Evolutionary conservation across 2,797 vertebrate species (phyloP).

Genomic region (Triplophysa yarkandensis): DNA sequence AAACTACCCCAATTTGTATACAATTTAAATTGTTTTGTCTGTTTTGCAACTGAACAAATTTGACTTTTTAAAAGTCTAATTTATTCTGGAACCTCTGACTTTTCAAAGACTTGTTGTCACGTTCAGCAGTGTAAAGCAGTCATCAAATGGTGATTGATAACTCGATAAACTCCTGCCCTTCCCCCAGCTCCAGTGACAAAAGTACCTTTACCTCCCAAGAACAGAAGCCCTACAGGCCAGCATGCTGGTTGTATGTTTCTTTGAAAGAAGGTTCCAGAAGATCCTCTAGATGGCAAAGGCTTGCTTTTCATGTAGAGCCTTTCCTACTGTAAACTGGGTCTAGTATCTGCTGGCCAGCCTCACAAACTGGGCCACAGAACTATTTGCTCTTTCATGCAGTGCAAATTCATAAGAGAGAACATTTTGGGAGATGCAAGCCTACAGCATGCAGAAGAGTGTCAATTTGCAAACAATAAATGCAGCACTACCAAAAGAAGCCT

Average conservation of each 20-base stretch:
- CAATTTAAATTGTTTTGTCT: background rate
- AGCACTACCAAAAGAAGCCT: constrained; percentile 9
- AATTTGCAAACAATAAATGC: constrained; percentile 11
- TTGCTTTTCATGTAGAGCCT: constrained; percentile 19
- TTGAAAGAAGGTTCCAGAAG: constrained; percentile 26
- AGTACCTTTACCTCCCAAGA: background rate
- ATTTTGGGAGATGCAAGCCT: constrained; percentile 10
- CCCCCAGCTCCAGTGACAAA: background rate
- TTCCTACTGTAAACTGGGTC: constrained; percentile 43
- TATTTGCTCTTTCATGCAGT: constrained; percentile 52
- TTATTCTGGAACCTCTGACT: background rate
- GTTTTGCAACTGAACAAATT: background rate
- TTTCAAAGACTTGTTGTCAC: constrained; percentile 18
- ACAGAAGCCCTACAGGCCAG: constrained; percentile 13
- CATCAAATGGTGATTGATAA: background rate
- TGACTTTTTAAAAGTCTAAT: background rate
- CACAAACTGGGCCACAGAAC: constrained; percentile 44
- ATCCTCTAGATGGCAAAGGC: constrained; percentile 41
- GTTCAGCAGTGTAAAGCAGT: background rate
- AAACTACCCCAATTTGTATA: too few species aligned
- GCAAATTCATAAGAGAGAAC: constrained; percentile 25
- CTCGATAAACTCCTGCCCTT: constrained; percentile 4
- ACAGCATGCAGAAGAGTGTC: constrained; percentile 13
- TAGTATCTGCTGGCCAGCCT: constrained; percentile 39
- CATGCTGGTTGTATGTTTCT: background rate